Evolutionary conservation across 1,140 invertebrate species (phyloP).

Genomic region (Drosophila pallidifrons): DNA sequence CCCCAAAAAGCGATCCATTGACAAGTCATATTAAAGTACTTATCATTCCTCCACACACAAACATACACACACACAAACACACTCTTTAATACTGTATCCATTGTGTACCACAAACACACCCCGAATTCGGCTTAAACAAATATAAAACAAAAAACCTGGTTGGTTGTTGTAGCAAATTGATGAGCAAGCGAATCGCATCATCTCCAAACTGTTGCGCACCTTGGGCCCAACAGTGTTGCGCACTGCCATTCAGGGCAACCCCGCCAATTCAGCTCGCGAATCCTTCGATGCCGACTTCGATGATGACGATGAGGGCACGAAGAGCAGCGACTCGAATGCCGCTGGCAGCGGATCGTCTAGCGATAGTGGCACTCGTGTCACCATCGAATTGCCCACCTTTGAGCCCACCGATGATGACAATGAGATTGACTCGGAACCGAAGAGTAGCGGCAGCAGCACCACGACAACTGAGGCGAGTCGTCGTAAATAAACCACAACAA

Average conservation of each 20-base stretch:
- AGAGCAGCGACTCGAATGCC: constrained; percentile 35
- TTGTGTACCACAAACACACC: constrained; percentile 15
- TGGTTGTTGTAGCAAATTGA: constrained; percentile 90
- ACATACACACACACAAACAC: background rate
- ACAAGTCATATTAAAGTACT: background rate
- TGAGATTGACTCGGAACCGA: constrained; percentile 67
- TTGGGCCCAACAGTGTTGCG: constrained; percentile 89
- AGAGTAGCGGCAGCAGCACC: constrained; percentile 23
- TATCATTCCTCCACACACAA: too few species aligned
- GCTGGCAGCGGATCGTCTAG: constrained; percentile 63
- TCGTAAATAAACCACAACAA: constrained; percentile 55
- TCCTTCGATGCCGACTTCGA: constrained; percentile 83
- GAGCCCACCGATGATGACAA: constrained; percentile 85
- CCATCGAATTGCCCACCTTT: constrained; percentile 86
- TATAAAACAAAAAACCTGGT: constrained; percentile 51
- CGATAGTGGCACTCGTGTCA: constrained; percentile 73
- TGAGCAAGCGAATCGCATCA: constrained; percentile 90
- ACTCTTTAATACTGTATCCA: background rate
- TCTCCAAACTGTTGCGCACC: constrained; percentile 88
- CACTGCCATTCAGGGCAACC: constrained; percentile 80
- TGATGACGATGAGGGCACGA: constrained; percentile 67
- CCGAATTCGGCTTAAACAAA: constrained; percentile 28
- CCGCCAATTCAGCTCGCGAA: constrained; percentile 72
- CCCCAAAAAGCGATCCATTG: background rate
- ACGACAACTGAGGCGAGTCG: constrained; percentile 34